These are phyloP conservation scores for Ametastegia equiseti DNA, from an alignment of 2,888 invertebrate species.

Conservation along the genomic window DNA sequence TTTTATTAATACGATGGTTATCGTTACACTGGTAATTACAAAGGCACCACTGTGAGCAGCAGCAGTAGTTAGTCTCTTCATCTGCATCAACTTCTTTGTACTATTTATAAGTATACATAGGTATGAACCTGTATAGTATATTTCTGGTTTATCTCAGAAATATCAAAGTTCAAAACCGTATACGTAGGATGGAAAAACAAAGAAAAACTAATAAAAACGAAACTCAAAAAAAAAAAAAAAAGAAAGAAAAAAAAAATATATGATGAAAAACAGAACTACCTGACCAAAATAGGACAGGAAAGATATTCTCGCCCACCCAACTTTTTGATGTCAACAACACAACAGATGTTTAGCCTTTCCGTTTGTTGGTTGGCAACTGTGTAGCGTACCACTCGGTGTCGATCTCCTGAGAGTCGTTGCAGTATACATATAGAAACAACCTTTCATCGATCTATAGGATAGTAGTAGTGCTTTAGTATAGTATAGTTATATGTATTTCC, in stretches of 20 bases:
- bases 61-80: background rate
- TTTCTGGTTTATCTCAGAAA: too few species aligned
- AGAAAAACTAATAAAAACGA: background rate
- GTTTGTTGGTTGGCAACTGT: background rate
- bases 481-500: slow-evolving; percentile 1
- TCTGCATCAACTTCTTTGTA: background rate
- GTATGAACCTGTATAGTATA: background rate
- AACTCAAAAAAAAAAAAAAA: background rate
- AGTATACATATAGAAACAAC: background rate
- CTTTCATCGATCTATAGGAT: slow-evolving; percentile 34
- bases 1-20: slow-evolving; percentile 32
- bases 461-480: background rate
- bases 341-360: slow-evolving; percentile 6
- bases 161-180: too few species aligned
- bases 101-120: too few species aligned
- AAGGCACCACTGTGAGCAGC: background rate
- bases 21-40: slow-evolving; percentile 6
- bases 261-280: background rate
- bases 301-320: slow-evolving; percentile 12
- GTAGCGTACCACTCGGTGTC: slow-evolving; percentile 34
- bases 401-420: background rate
- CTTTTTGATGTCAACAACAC: slow-evolving; percentile 15
- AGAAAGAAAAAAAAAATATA: background rate
- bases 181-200: background rate
- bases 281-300: background rate